A percentile compares a stretch with the other conserved stretches of the same genome.
Conservation (phyloP, 53 echinoderm and acorn worm genomes). For the Luidia sarsii region DNA sequence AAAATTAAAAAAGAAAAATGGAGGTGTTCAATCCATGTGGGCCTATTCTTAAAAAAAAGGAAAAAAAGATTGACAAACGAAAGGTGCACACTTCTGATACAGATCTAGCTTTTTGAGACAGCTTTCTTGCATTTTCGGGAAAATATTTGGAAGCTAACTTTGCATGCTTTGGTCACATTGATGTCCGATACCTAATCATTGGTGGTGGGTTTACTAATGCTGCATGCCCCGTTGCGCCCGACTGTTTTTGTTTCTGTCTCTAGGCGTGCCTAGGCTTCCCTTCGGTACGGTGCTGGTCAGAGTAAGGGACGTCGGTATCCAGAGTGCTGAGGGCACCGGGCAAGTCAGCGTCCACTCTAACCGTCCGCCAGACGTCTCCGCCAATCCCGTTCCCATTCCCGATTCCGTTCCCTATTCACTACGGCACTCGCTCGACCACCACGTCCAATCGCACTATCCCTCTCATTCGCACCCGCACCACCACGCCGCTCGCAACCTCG, state of each 20-base stretch:
- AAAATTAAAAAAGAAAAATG: no score
- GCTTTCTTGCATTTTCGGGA: no score
- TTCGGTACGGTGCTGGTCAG: neutral
- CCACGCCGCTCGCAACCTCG: no score
- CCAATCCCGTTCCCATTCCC: neutral
- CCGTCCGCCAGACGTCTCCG: slow-evolving; percentile 27
- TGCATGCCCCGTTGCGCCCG: slow-evolving; percentile 3
- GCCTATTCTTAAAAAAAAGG: no score
- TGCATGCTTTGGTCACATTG: neutral
- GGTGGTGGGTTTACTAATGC: slow-evolving; percentile 18
- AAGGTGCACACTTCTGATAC: no score
- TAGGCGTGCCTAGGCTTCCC: neutral
- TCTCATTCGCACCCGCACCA: no score
- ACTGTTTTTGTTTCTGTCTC: neutral
- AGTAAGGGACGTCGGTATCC: slow-evolving; percentile 26
- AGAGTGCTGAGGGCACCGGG: slow-evolving; percentile 32
- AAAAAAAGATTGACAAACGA: no score
- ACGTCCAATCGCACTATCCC: slow-evolving; percentile 6
- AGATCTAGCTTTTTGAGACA: no score
- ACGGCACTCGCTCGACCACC: neutral
- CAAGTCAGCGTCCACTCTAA: slow-evolving; percentile 4
- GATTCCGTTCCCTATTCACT: neutral
- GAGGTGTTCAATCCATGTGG: no score
- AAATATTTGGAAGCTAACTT: no score
- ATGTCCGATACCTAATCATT: neutral